These are phyloP conservation scores for Jacana jacana DNA, from an alignment of 2,113 vertebrate genomes.

Conservation along the genomic window DNA sequence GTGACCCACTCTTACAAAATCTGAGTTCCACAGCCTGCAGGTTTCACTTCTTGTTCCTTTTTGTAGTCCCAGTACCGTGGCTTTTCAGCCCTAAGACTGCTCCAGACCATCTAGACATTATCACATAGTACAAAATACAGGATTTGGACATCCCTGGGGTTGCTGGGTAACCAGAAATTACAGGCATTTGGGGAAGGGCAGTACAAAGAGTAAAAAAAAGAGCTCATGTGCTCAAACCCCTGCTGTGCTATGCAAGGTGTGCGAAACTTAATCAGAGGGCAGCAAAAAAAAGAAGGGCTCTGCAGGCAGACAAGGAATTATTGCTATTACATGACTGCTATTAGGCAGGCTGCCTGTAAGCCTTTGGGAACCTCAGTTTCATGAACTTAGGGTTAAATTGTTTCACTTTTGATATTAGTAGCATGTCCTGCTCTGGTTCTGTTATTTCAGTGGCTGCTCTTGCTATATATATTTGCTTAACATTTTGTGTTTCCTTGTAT, in stretches of 20 bases:
- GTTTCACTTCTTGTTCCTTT: background rate
- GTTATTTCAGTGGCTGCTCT: background rate
- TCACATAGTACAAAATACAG: background rate
- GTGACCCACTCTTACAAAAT: background rate
- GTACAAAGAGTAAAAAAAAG: background rate
- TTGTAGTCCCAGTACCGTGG: background rate
- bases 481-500: background rate
- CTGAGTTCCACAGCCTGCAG: background rate
- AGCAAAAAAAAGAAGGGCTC: background rate
- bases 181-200: background rate
- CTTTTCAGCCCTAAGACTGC: background rate
- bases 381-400: background rate
- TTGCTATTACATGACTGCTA: background rate
- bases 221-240: background rate
- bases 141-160: background rate
- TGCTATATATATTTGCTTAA: background rate
- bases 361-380: background rate
- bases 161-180: slow-evolving; percentile 35
- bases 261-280: background rate
- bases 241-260: background rate
- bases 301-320: background rate
- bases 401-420: background rate
- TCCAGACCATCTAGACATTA: background rate
- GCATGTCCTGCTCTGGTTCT: background rate
- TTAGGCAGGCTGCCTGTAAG: background rate